Percentiles rank a stretch among this genome's conserved stretches.
These are phyloP conservation scores for Aplysia californica DNA, from an alignment of 1,140 invertebrate genomes.

Conservation along the genomic window DNA sequence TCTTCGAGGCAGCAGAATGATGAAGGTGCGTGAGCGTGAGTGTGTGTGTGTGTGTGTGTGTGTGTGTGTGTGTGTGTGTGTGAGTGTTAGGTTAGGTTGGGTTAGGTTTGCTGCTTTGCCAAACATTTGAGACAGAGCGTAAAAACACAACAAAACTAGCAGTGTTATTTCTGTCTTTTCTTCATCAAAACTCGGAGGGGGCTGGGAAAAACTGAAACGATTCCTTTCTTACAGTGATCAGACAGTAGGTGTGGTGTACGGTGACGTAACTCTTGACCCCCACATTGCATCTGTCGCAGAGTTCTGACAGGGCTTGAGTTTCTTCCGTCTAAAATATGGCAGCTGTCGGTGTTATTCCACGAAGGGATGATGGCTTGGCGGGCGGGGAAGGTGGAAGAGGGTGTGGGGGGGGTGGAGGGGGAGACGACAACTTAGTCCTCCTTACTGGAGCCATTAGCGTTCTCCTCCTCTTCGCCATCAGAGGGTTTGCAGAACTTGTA, in stretches of 20 bases:
- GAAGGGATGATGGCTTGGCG: not conserved
- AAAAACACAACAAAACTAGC: too few relatives aligned
- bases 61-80: too few relatives aligned
- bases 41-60: too few relatives aligned
- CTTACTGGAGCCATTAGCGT: not conserved
- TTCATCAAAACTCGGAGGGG: too few relatives aligned
- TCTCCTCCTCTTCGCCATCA: conserved; percentile 43
- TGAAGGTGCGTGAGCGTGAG: too few relatives aligned
- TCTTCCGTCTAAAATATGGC: not conserved
- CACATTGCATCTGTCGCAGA: not conserved
- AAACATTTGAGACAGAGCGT: too few relatives aligned
- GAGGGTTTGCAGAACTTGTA: conserved; percentile 71
- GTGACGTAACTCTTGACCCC: not conserved
- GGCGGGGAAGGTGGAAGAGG: not conserved
- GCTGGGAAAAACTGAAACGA: too few relatives aligned
- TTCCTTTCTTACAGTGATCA: too few relatives aligned
- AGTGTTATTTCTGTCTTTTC: too few relatives aligned
- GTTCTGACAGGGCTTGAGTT: not conserved
- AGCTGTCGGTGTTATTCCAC: not conserved
- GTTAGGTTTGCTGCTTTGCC: too few relatives aligned
- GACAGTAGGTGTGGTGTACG: not conserved
- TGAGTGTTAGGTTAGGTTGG: too few relatives aligned
- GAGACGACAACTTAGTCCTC: conserved; percentile 1
- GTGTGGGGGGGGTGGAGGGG: not conserved
- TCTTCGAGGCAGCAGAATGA: too few relatives aligned